Evolutionary conservation across 2,113 vertebrate genomes (phyloP), one percentile per base, ranked within the genome.

Genomic region (Capra hircus): DNA sequence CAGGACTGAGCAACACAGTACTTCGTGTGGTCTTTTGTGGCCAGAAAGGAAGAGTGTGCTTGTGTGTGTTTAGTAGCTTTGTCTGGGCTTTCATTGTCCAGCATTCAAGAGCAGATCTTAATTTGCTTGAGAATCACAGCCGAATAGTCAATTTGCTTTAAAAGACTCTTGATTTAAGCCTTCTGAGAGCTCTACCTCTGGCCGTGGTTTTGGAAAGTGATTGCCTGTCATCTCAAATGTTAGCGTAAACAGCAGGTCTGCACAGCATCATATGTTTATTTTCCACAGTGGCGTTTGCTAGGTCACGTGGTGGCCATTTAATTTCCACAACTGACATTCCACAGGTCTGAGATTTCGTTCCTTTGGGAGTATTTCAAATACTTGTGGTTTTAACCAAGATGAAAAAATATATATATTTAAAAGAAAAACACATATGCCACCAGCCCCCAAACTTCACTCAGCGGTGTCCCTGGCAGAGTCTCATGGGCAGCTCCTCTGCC

Each of bases 81-180:
- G 88, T 95, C 90, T 6, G 5, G 52, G 71, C n/a, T 92, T 82
- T 93, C 95, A 90, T 83, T 96, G 98, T 97, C 97, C 96, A 88
- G 87, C 48, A 52, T 97, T 97, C 96, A 96, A 97, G 96, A 98
- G 90, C 87, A 82, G 95, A 96, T 96, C 94, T 98, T 98, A 97
- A 98, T 98, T 97, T 97, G 96, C 96, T 90, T 30, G 94, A 95
- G 98, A 98, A 97, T 98, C 96, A 62, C 43, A 95, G 91, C 90
- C 36, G 64, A 98, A 97, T 96, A 86, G 95, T 97, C 97, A 96
- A 96, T 98, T 97, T 94, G 64, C 95, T 96, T 86, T 91, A 95
- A 97, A 96, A 97, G 96, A 96, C 93, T 95, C 96, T 96, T 97
- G 98, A 98, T 94, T 96, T 97, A 92, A 98, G 93, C 95, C 77